phyloP scores from a whole-genome alignment of 2,113 vertebrate genomes.

The Todiramphus chloris region DNA sequence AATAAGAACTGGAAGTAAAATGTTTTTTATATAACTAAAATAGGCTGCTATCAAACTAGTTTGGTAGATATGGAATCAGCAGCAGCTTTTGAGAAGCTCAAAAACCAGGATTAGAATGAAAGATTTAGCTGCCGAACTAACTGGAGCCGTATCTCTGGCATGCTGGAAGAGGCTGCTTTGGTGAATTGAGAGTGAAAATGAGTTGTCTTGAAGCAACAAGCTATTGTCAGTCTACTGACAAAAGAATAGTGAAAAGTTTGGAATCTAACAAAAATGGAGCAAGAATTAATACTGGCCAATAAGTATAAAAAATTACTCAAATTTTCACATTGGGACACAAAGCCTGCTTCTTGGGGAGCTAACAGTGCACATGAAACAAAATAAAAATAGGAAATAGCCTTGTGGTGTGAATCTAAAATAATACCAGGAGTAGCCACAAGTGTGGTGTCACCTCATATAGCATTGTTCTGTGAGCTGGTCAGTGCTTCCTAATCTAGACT shows the following conservation, averaged over 20 bases:
- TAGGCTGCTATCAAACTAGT: not conserved
- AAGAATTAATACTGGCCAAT: not conserved
- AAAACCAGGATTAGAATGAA: not conserved
- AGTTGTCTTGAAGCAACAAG: not conserved
- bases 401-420: not conserved
- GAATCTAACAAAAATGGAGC: not conserved
- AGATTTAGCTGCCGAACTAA: not conserved
- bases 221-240: not conserved
- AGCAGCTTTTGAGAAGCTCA: not conserved
- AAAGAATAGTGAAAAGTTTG: not conserved
- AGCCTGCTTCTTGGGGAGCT: not conserved
- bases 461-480: not conserved
- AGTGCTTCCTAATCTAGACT: not conserved
- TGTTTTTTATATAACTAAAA: not conserved
- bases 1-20: not conserved
- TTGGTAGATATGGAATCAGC: not conserved
- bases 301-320: not conserved
- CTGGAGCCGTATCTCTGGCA: not conserved
- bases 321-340: not conserved
- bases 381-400: not conserved
- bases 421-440: not conserved
- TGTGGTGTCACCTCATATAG: not conserved
- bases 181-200: not conserved
- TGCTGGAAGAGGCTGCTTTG: not conserved
- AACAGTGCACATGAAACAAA: not conserved